Evolutionary conservation across 23 tunicate genomes (phyloP).

Genomic region (Ciona savignyi): DNA sequence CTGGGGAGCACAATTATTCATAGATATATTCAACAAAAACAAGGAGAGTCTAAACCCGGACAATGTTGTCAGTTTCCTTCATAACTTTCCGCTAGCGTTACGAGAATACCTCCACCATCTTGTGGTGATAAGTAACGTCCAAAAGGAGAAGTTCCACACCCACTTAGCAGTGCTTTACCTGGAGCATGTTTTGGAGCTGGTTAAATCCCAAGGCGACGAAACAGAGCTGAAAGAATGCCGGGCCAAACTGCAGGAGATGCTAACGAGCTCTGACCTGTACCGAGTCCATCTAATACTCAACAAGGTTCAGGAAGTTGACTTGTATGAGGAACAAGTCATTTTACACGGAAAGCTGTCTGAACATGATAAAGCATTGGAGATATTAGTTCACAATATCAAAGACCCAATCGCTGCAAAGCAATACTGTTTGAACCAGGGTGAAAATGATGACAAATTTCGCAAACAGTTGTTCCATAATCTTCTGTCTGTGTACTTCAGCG

Average conservation of each 20-base stretch:
- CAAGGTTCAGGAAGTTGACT: slow-evolving; percentile 43
- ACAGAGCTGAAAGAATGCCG: slow-evolving; percentile 15
- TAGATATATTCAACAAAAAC: not conserved
- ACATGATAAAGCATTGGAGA: slow-evolving; percentile 67
- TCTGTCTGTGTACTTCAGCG: slow-evolving; percentile 44
- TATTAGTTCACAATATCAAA: slow-evolving; percentile 43
- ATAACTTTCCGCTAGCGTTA: slow-evolving; percentile 48
- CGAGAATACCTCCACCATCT: slow-evolving; percentile 49
- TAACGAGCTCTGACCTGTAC: slow-evolving; percentile 52
- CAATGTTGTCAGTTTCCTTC: slow-evolving; percentile 64
- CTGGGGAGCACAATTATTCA: slow-evolving; percentile 56
- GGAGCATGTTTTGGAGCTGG: slow-evolving; percentile 36
- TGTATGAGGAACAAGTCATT: slow-evolving; percentile 74
- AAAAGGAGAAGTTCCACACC: slow-evolving; percentile 87
- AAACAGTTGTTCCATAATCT: slow-evolving; percentile 42
- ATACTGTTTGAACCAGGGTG: slow-evolving; percentile 54
- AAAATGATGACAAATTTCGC: slow-evolving; percentile 9
- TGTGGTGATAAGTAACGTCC: slow-evolving; percentile 37
- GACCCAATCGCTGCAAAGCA: slow-evolving; percentile 69
- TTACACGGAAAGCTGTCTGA: slow-evolving; percentile 70
- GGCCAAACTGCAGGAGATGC: slow-evolving; percentile 31
- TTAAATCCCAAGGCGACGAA: slow-evolving; percentile 3
- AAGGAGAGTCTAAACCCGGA: slow-evolving; percentile 15
- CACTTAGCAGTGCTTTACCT: slow-evolving; percentile 69
- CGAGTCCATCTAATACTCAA: slow-evolving; percentile 55